A percentile compares a stretch with the other conserved stretches of the same genome.
phyloP scores from a whole-genome alignment of 2,113 vertebrate genomes.

The Tragelaphus buxtoni region DNA sequence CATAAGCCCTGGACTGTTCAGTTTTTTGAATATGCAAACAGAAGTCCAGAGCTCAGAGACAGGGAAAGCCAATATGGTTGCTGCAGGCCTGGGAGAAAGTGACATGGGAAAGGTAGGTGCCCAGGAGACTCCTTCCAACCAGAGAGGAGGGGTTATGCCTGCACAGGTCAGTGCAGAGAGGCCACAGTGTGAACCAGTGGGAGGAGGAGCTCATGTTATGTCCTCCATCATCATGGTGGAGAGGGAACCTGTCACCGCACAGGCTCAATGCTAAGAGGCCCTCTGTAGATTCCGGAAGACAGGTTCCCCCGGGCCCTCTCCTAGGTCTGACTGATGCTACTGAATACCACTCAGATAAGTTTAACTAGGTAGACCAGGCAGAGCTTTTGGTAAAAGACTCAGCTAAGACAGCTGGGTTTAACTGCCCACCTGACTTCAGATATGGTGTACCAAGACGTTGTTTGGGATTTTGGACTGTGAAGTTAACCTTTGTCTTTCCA shows the following conservation, averaged over 20 bases:
- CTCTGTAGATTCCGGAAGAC: neutral
- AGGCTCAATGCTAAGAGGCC: neutral
- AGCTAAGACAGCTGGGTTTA: neutral
- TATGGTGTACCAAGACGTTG: neutral
- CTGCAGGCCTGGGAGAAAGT: constrained; percentile 13
- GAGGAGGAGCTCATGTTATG: neutral
- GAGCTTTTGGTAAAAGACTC: neutral
- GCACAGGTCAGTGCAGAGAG: neutral
- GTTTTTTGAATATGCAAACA: neutral
- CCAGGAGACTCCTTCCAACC: neutral
- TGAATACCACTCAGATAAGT: neutral
- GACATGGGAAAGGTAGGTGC: neutral
- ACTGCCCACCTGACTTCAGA: neutral
- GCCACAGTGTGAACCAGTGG: neutral
- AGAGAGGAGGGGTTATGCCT: neutral
- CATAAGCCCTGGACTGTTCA: neutral
- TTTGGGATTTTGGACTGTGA: neutral
- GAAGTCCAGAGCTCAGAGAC: neutral
- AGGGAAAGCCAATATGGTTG: neutral
- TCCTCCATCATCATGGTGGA: neutral
- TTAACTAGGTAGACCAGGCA: neutral
- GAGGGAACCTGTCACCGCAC: neutral
- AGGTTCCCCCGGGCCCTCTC: neutral
- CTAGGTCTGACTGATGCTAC: neutral
- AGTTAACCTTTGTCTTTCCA: neutral